Percentiles rank a stretch among this genome's conserved stretches.
These are phyloP conservation scores for Hormaphis cornu DNA, from an alignment of 1,140 invertebrate genomes.

Conservation along the genomic window DNA sequence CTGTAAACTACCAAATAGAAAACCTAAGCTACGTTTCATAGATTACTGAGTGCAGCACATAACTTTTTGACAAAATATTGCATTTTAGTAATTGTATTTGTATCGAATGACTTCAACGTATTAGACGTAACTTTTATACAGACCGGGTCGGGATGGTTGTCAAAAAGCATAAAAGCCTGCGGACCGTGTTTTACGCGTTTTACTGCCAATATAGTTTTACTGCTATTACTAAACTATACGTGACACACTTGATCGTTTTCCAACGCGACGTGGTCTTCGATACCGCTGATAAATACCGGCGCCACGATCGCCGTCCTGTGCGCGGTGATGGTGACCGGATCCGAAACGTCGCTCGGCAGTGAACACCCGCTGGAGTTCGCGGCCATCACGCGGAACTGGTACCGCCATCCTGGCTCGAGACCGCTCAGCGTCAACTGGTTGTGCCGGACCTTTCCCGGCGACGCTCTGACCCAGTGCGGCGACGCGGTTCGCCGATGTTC, in stretches of 20 bases:
- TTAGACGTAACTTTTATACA: no score
- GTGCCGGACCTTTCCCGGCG: slow-evolving; percentile 55
- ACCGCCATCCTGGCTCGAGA: slow-evolving; percentile 73
- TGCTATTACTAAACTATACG: no score
- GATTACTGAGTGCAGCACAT: no score
- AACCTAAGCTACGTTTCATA: no score
- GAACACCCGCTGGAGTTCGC: slow-evolving; percentile 76
- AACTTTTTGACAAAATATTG: no score
- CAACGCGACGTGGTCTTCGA: slow-evolving; percentile 55
- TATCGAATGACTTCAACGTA: no score
- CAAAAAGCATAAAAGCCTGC: no score
- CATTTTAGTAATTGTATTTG: no score
- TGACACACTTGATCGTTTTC: slow-evolving; percentile 61
- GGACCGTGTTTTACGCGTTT: no score
- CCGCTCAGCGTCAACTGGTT: slow-evolving; percentile 66
- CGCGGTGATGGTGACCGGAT: slow-evolving; percentile 62
- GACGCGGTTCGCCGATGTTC: slow-evolving; percentile 68
- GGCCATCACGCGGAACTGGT: slow-evolving; percentile 79
- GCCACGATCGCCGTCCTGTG: slow-evolving; percentile 56
- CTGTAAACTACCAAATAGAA: no score
- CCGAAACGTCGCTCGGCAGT: slow-evolving; percentile 64
- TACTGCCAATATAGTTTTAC: no score
- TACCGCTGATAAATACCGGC: slow-evolving; percentile 57
- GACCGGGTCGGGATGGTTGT: no score
- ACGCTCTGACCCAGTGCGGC: slow-evolving; percentile 65